Evolutionary conservation across 92 coral and sea anemone species (phyloP).

Genomic region (Porites divaricata): DNA sequence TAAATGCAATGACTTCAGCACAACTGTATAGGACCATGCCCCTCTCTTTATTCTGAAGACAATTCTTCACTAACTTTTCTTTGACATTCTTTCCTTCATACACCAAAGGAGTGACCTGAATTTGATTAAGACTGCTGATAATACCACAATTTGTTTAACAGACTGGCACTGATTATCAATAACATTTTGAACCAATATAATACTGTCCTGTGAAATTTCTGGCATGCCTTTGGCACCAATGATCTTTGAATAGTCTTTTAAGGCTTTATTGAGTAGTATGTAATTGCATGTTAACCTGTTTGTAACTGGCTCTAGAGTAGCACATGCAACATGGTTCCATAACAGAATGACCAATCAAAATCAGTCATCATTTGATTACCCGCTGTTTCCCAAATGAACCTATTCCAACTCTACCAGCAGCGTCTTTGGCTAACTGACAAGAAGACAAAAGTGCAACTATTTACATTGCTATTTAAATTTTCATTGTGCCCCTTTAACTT

Average conservation of each 20-base stretch:
- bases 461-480: neutral
- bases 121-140: neutral
- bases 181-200: too few species aligned
- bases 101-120: neutral
- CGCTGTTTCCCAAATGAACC: neutral
- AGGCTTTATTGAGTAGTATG: neutral
- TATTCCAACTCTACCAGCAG: neutral
- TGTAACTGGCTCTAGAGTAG: neutral
- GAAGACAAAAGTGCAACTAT: slow-evolving; percentile 19
- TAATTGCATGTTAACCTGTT: neutral
- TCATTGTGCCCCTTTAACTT: neutral
- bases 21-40: neutral
- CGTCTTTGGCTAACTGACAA: slow-evolving; percentile 30
- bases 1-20: neutral
- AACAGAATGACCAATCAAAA: neutral
- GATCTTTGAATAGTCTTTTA: neutral
- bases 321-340: neutral
- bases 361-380: neutral
- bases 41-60: slow-evolving; percentile 10
- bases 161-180: neutral
- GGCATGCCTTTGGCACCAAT: neutral
- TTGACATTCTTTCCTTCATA: neutral
- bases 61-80: neutral
- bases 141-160: neutral
- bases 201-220: neutral